phyloP scores from a whole-genome alignment of 1,140 invertebrate species.

The Nixonia krombeini region DNA sequence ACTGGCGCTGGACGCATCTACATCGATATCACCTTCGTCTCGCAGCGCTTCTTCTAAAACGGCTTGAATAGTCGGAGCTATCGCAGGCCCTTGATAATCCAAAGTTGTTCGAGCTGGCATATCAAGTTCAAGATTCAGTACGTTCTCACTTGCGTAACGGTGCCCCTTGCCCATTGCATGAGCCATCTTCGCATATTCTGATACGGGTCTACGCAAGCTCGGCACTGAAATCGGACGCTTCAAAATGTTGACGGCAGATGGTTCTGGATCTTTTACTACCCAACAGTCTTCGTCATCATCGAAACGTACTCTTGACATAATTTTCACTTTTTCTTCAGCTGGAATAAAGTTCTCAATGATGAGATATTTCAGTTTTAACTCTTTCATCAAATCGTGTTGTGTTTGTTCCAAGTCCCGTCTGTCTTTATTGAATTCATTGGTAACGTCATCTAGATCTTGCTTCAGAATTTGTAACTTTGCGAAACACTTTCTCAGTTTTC shows the following conservation, averaged over 20 bases:
- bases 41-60: constrained; percentile 81
- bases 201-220: constrained; percentile 78
- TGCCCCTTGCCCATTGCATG: constrained; percentile 74
- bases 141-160: constrained; percentile 84
- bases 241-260: constrained; percentile 65
- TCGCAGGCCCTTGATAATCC: constrained; percentile 82
- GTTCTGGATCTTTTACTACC: constrained; percentile 72
- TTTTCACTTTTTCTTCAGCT: constrained; percentile 86
- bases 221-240: constrained; percentile 78
- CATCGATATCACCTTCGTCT: constrained; percentile 82
- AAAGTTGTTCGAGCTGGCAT: constrained; percentile 84
- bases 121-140: constrained; percentile 86
- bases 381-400: constrained; percentile 82
- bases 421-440: constrained; percentile 85
- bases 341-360: constrained; percentile 99
- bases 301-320: constrained; percentile 84
- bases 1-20: constrained; percentile 73
- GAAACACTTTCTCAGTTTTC: constrained; percentile 80
- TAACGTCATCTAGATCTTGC: constrained; percentile 86
- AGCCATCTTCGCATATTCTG: constrained; percentile 80
- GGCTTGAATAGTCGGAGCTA: constrained; percentile 81
- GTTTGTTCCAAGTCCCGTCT: constrained; percentile 85
- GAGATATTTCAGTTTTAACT: constrained; percentile 85
- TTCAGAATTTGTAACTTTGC: constrained; percentile 70
- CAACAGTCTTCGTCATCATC: constrained; percentile 93